These are phyloP conservation scores for Gopherus evgoodei DNA, from an alignment of 2,113 vertebrate genomes.

Conservation along the genomic window DNA sequence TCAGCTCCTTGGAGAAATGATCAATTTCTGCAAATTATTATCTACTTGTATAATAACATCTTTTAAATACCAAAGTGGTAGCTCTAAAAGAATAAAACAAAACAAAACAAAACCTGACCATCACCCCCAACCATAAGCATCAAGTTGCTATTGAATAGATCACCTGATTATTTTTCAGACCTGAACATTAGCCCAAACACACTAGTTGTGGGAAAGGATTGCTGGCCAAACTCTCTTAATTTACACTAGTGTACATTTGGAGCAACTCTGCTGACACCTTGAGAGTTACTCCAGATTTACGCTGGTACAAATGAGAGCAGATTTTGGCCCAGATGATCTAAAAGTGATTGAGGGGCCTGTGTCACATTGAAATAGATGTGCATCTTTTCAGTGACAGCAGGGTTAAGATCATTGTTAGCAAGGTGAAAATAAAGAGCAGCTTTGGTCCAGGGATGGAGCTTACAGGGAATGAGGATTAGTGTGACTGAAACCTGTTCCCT, in stretches of 20 bases:
- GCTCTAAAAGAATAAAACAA: background rate
- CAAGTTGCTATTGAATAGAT: background rate
- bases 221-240: background rate
- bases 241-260: background rate
- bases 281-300: background rate
- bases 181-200: background rate
- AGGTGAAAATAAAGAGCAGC: background rate
- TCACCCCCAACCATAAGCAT: background rate
- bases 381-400: accelerated
- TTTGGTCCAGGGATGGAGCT: background rate
- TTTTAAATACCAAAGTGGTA: background rate
- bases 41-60: background rate
- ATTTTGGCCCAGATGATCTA: background rate
- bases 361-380: background rate
- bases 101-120: background rate
- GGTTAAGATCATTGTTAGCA: background rate
- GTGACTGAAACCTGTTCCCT: background rate
- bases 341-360: accelerated
- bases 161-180: background rate
- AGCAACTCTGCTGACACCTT: background rate
- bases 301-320: background rate
- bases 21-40: background rate
- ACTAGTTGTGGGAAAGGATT: background rate
- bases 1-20: background rate
- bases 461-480: background rate